Evolutionary conservation across 2,113 vertebrate species (phyloP), one percentile per base, ranked within the genome.

Genomic region (Tachysurus vachellii): DNA sequence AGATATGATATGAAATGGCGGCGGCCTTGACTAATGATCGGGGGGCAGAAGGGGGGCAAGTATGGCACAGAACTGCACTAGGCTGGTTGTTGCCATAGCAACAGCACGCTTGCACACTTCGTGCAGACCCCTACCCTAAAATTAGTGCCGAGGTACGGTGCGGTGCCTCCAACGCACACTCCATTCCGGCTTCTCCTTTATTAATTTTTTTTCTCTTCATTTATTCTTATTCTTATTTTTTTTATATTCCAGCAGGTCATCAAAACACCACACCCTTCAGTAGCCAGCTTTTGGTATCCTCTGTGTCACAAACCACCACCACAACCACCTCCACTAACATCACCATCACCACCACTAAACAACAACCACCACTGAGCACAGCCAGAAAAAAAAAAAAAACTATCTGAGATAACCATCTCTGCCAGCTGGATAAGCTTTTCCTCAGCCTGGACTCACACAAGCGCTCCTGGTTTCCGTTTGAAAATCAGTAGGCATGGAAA

Each of bases 121-220:
- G 16, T 92, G 94, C 89, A 56, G 92, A 93, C 93, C 92, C 93
- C 94, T 94, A 94, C 93, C 94, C 94, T 95, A 94, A 95, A 95
- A 95, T 96, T 95, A 95, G 92, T 91, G 92, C 88, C 71, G 94
- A 94, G 94, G 94, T 96, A 93, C 91, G 84, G 88, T 92, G 92
- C 93, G 84, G 88, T 92, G 92, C 93, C 94, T 94, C 91, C 92
- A 92, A 93, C 94, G 62, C 11, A 44, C 81, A 66, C 73, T 70
- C 93, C 76, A 42, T 56, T 70, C 93, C 92, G 93, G 83, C 90
- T 92, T 90, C 84, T 53, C 64, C 28, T 71, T 53, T 82, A 12
- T 50, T 90, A 92, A 89, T 88, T 91, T 21, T n/a, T n/a, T 36
- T 92, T 90, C 87, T 91, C 26, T n/a, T 47, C 36, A n/a, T 42